Conservation (phyloP, 2,113 vertebrate genomes). For the Cnemophilus loriae region DNA sequence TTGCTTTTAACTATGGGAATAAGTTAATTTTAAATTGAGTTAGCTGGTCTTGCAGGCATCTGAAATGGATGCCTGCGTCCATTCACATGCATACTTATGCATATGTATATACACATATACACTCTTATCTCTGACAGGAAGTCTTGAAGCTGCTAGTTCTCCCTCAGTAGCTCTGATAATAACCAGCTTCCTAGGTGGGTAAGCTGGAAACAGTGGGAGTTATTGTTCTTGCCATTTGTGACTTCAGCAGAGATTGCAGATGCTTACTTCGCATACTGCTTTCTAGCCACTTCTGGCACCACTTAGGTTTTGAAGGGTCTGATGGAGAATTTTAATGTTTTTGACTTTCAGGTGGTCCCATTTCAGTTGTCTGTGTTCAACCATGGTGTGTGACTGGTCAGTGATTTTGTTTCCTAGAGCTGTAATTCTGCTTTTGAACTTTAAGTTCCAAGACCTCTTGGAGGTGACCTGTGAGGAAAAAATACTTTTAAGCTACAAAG, state of each 20-base stretch:
- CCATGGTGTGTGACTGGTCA: neutral
- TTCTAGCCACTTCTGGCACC: neutral
- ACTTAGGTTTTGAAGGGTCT: neutral
- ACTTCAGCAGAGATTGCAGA: neutral
- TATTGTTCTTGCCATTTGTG: neutral
- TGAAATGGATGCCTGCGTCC: neutral
- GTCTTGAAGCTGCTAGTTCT: neutral
- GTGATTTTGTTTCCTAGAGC: neutral
- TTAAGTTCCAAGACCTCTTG: neutral
- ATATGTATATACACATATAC: rapidly evolving
- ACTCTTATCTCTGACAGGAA: neutral
- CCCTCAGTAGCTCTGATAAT: neutral
- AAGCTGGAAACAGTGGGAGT: neutral
- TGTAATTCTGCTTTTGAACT: neutral
- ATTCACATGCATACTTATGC: neutral
- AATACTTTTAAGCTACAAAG: neutral
- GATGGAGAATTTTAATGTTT: neutral
- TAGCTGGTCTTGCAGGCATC: neutral
- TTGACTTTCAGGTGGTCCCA: neutral
- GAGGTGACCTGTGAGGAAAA: neutral
- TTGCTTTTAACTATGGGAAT: neutral
- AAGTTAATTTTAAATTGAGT: neutral
- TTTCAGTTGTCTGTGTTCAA: neutral
- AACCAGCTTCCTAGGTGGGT: neutral
- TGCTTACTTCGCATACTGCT: neutral